Percentiles rank a stretch among this genome's conserved stretches.
Evolutionary conservation across 1,140 invertebrate species (phyloP).

Genomic region (Neuroterus valhalla): DNA sequence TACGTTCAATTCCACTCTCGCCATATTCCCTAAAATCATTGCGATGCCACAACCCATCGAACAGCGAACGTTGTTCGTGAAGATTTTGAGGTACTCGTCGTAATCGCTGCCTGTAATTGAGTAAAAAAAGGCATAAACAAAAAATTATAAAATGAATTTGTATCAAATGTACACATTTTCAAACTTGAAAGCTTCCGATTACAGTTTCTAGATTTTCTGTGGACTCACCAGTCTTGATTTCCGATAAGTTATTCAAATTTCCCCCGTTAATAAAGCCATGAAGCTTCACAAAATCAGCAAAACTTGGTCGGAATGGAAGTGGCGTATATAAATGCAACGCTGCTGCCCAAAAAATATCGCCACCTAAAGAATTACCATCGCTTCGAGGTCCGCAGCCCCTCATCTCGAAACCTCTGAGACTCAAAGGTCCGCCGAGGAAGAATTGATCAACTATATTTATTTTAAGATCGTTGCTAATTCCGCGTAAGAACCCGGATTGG

Average conservation of each 20-base stretch:
- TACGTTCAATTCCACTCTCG: slow-evolving; percentile 88
- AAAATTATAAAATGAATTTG: no score
- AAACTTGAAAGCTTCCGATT: slow-evolving; percentile 13
- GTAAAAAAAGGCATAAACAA: slow-evolving; percentile 37
- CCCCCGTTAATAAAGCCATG: slow-evolving; percentile 92
- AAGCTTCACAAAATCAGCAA: slow-evolving; percentile 87
- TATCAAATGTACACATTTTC: slow-evolving; percentile 1
- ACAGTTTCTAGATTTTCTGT: slow-evolving; percentile 4
- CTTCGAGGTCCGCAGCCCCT: slow-evolving; percentile 87
- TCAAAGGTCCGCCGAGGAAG: slow-evolving; percentile 90
- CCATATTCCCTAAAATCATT: slow-evolving; percentile 84
- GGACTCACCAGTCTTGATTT: slow-evolving; percentile 53
- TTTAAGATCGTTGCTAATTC: slow-evolving; percentile 79
- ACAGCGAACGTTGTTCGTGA: slow-evolving; percentile 76
- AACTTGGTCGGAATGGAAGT: slow-evolving; percentile 87
- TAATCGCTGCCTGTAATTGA: slow-evolving; percentile 65
- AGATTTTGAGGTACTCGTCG: slow-evolving; percentile 67
- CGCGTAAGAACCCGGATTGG: slow-evolving; percentile 82
- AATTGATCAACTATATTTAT: slow-evolving; percentile 85
- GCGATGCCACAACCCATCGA: slow-evolving; percentile 86
- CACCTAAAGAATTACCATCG: slow-evolving; percentile 83
- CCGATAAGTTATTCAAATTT: slow-evolving; percentile 79
- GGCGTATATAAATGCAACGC: slow-evolving; percentile 89
- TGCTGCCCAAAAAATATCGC: slow-evolving; percentile 85
- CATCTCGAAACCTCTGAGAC: slow-evolving; percentile 87